Conservation (phyloP, 30 jellyfish, hydroid and myxozoan species). For the Nemopilema nomurai region DNA sequence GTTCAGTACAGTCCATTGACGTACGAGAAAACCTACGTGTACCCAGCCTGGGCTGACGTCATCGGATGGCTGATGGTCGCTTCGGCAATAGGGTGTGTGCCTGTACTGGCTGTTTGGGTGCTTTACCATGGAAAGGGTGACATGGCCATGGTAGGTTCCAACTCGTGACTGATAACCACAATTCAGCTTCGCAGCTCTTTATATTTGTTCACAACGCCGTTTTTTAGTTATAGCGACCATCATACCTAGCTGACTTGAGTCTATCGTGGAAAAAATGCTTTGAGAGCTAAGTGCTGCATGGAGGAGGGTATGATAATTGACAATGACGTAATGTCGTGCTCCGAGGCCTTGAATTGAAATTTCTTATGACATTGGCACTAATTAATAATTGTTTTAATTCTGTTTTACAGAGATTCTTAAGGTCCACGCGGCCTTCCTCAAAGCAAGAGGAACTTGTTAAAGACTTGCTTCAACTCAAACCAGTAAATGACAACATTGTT, state of each 20-base stretch:
- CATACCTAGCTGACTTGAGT: too few species aligned
- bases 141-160: constrained; percentile 28
- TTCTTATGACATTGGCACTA: too few species aligned
- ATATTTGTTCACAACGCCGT: not conserved
- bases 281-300: too few species aligned
- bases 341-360: too few species aligned
- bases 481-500: not conserved
- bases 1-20: constrained; percentile 60
- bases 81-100: constrained; percentile 54
- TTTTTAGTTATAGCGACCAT: too few species aligned
- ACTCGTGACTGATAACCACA: too few species aligned
- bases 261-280: too few species aligned
- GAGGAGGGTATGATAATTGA: too few species aligned
- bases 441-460: not conserved
- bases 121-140: constrained; percentile 20
- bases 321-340: too few species aligned
- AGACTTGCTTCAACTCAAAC: not conserved
- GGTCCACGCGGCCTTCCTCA: not conserved
- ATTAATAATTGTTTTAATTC: not conserved
- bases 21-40: constrained; percentile 59
- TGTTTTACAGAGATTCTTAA: not conserved
- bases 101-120: constrained; percentile 40
- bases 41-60: constrained; percentile 88
- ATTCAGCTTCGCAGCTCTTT: not conserved
- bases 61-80: constrained; percentile 85